These are phyloP conservation scores for Thamnophis elegans DNA, from an alignment of 2,797 vertebrate genomes.

Conservation along the genomic window DNA sequence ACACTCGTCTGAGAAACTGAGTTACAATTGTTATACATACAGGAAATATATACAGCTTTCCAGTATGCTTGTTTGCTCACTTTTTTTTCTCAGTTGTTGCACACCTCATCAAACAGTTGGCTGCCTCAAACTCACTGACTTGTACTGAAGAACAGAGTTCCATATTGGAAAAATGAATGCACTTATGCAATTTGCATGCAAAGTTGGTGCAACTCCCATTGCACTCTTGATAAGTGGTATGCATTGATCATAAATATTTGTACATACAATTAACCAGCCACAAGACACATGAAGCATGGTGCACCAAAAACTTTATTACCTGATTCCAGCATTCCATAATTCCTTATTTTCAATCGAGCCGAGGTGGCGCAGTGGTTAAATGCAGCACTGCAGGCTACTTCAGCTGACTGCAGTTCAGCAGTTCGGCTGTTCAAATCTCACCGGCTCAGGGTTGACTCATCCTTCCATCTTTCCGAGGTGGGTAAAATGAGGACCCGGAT, in stretches of 20 bases:
- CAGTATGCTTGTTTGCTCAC: neutral
- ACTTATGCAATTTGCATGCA: neutral
- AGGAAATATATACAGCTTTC: neutral
- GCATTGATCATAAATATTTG: constrained; percentile 20
- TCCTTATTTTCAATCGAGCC: neutral
- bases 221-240: constrained; percentile 51
- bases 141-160: neutral
- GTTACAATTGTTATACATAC: neutral
- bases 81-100: neutral
- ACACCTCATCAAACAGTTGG: neutral
- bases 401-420: too few species aligned
- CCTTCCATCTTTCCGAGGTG: too few species aligned
- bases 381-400: too few species aligned
- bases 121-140: neutral
- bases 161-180: neutral
- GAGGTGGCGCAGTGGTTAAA: too few species aligned
- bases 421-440: too few species aligned
- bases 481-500: too few species aligned
- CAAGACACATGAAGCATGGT: neutral
- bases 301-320: neutral
- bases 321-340: neutral
- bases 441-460: too few species aligned
- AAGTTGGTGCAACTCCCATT: constrained; percentile 3
- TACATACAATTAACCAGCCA: constrained; percentile 29
- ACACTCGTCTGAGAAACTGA: neutral